phyloP scores from a whole-genome alignment of 2,113 vertebrate species.

The Dasyornis broadbenti region DNA sequence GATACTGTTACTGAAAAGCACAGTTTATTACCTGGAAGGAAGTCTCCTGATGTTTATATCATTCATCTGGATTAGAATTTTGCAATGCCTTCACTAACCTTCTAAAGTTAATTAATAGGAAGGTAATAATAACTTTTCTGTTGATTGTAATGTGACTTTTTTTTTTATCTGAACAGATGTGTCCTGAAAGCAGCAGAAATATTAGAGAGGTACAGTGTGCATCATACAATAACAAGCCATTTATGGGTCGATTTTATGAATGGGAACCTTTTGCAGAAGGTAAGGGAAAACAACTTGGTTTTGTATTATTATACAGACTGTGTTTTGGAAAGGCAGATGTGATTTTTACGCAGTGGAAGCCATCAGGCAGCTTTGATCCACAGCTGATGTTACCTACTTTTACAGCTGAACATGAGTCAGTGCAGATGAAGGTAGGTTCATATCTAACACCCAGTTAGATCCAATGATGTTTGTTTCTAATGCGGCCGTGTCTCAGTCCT shows the following conservation, averaged over 20 bases:
- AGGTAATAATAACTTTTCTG: neutral
- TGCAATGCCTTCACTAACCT: neutral
- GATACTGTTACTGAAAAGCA: neutral
- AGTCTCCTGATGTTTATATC: neutral
- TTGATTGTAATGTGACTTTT: neutral
- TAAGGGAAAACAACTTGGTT: constrained; percentile 58
- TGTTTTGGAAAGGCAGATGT: neutral
- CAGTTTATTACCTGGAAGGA: neutral
- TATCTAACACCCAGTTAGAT: neutral
- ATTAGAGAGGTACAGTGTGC: constrained; percentile 90
- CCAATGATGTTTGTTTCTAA: neutral
- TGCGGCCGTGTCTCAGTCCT: neutral
- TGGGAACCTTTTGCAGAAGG: constrained; percentile 97
- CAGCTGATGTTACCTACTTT: neutral
- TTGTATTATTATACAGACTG: neutral
- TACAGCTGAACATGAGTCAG: neutral
- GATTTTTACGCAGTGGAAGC: neutral
- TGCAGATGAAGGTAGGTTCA: neutral
- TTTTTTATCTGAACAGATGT: constrained; percentile 74
- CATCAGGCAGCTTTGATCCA: neutral
- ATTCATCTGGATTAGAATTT: neutral
- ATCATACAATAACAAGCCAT: constrained; percentile 90
- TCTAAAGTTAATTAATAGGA: neutral
- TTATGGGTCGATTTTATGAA: constrained; percentile 94
- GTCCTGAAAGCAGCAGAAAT: constrained; percentile 82